These are phyloP conservation scores for Oncorhynchus gorbuscha DNA, from an alignment of 2,113 vertebrate genomes.

Conservation along the genomic window DNA sequence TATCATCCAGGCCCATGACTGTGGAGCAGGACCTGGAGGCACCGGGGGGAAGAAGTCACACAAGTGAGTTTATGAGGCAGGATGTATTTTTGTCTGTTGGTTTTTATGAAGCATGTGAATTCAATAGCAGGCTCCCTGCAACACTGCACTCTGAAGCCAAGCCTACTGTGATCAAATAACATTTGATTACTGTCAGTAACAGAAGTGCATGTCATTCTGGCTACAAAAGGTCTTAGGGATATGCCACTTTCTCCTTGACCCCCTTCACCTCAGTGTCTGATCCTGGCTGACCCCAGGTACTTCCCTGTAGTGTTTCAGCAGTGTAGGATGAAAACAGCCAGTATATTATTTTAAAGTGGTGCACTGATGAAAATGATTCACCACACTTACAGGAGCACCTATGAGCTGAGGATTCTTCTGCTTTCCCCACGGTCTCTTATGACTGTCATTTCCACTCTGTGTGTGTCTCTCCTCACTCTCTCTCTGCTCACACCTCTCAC, in stretches of 20 bases:
- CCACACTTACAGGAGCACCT: too few relatives aligned
- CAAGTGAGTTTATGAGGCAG: slow-evolving; percentile 81
- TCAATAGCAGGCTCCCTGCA: too few relatives aligned
- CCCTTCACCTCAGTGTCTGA: too few relatives aligned
- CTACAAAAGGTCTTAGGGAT: too few relatives aligned
- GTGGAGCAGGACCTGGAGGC: slow-evolving; percentile 83
- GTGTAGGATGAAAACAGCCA: not conserved
- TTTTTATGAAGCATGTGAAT: not conserved
- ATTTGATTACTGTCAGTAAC: too few relatives aligned
- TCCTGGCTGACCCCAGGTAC: too few relatives aligned
- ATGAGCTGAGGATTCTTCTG: not conserved
- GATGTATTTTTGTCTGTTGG: not conserved
- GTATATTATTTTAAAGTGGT: not conserved
- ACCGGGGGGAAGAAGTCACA: slow-evolving; percentile 93
- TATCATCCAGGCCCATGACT: slow-evolving; percentile 96
- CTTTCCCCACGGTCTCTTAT: not conserved
- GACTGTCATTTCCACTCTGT: not conserved
- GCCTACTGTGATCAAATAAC: too few relatives aligned
- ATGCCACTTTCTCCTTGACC: too few relatives aligned
- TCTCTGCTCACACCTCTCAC: not conserved
- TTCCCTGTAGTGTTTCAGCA: not conserved
- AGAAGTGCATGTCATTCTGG: too few relatives aligned
- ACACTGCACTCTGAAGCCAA: too few relatives aligned
- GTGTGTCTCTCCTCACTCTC: not conserved
- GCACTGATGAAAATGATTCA: not conserved